phyloP scores from a whole-genome alignment of 2,797 vertebrate genomes.

The Leucoraja ocellata region DNA sequence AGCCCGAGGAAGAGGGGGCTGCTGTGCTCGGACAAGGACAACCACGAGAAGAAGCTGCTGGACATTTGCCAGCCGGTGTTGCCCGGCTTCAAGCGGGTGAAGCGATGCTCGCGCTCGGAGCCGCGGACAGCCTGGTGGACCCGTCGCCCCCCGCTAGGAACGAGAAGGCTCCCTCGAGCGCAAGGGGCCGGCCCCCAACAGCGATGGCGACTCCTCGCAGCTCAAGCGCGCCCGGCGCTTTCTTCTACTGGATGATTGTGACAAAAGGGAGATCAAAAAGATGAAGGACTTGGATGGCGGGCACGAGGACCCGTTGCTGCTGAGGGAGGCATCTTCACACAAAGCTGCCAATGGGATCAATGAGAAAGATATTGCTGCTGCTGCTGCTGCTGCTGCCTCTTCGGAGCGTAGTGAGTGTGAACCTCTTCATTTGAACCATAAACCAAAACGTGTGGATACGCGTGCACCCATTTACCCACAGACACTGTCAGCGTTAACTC shows the following conservation, averaged over 20 bases:
- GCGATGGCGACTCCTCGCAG: slow-evolving; percentile 60
- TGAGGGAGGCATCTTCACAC: slow-evolving; percentile 60
- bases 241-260: slow-evolving; percentile 70
- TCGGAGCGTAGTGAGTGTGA: slow-evolving; percentile 63
- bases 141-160: slow-evolving; percentile 61
- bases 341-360: slow-evolving; percentile 80
- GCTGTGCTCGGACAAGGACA: slow-evolving; percentile 80
- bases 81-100: slow-evolving; percentile 80
- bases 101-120: slow-evolving; percentile 77
- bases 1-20: slow-evolving; percentile 78
- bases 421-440: slow-evolving; percentile 51
- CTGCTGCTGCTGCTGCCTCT: slow-evolving; percentile 54
- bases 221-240: slow-evolving; percentile 65
- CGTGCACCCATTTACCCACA: slow-evolving; percentile 58
- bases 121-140: slow-evolving; percentile 76
- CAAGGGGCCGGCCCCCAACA: slow-evolving; percentile 61
- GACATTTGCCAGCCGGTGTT: slow-evolving; percentile 56
- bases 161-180: slow-evolving; percentile 64
- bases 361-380: slow-evolving; percentile 64
- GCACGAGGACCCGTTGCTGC: slow-evolving; percentile 57
- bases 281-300: slow-evolving; percentile 56
- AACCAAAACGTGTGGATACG: slow-evolving; percentile 57
- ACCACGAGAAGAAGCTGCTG: slow-evolving; percentile 64
- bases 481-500: slow-evolving; percentile 66
- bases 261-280: slow-evolving; percentile 75